A percentile compares a stretch with the other conserved stretches of the same genome.
These are phyloP conservation scores for Deladenus siricidicola DNA, from an alignment of 2,888 invertebrate genomes.

Conservation along the genomic window DNA sequence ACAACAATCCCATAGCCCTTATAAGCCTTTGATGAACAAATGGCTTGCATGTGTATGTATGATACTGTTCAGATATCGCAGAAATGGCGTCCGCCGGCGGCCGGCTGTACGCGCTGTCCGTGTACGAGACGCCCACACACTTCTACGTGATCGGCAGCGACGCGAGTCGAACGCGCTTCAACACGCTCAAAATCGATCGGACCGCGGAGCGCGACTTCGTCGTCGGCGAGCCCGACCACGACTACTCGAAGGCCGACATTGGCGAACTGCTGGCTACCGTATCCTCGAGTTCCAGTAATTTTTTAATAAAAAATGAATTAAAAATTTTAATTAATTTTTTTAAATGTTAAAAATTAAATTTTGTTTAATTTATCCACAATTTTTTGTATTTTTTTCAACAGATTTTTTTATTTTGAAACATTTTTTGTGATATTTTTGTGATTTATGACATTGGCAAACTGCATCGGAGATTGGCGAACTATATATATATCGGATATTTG, in stretches of 20 bases:
- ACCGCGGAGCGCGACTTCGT: constrained; percentile 36
- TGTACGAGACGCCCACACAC: constrained; percentile 59
- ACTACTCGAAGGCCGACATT: constrained; percentile 45
- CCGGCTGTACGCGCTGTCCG: constrained; percentile 28
- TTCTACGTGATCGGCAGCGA: constrained; percentile 88
- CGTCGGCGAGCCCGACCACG: constrained; percentile 46
- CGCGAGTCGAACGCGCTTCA: constrained; percentile 72
- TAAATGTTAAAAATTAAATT: no score
- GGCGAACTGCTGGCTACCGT: constrained; percentile 48
- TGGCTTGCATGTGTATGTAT: no score
- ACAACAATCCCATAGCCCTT: no score
- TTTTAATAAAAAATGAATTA: neutral
- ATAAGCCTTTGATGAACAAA: no score
- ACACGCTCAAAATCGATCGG: constrained; percentile 72
- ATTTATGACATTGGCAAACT: no score
- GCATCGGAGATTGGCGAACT: no score
- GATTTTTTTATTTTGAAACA: no score
- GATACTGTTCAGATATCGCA: no score
- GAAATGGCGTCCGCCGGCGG: neutral
- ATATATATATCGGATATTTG: no score
- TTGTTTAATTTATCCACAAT: no score
- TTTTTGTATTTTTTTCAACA: no score
- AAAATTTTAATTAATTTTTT: neutral
- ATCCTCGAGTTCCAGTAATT: constrained; percentile 46
- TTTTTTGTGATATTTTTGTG: constrained; percentile 1